phyloP scores from a whole-genome alignment of 2,113 vertebrate genomes.

The Actenoides lindsayi region DNA sequence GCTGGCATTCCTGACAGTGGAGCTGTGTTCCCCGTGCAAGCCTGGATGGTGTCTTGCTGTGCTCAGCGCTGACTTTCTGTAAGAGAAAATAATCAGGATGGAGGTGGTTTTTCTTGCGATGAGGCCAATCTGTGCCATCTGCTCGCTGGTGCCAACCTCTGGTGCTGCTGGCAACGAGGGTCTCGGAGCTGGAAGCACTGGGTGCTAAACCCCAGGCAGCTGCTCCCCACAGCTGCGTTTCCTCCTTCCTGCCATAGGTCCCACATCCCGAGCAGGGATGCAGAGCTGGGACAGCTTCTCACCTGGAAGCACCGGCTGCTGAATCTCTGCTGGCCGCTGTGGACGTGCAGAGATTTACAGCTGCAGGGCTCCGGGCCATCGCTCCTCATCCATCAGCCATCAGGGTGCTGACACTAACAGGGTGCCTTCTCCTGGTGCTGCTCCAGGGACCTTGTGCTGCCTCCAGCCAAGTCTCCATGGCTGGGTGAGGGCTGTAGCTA shows the following conservation, averaged over 20 bases:
- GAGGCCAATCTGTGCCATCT: background rate
- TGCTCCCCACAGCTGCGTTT: background rate
- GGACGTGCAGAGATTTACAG: background rate
- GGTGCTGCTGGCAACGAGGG: background rate
- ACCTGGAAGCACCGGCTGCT: background rate
- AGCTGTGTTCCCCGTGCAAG: background rate
- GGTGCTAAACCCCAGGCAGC: background rate
- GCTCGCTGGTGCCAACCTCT: background rate
- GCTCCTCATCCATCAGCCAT: rapidly evolving
- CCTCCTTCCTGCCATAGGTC: background rate
- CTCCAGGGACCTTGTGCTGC: background rate
- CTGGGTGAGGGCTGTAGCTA: background rate
- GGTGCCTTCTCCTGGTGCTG: background rate
- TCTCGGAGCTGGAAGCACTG: rapidly evolving
- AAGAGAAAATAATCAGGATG: background rate
- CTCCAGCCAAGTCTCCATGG: background rate
- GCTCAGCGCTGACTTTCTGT: background rate
- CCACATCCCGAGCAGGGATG: background rate
- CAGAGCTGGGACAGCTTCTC: background rate
- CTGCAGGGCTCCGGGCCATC: background rate
- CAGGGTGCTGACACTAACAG: rapidly evolving
- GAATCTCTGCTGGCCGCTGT: background rate
- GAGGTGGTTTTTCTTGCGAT: background rate
- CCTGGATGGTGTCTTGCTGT: background rate
- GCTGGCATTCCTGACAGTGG: rapidly evolving